Percentiles rank a stretch among this genome's conserved stretches.
Conservation (phyloP, 2,888 invertebrate species). For the Coleophora deauratella region DNA sequence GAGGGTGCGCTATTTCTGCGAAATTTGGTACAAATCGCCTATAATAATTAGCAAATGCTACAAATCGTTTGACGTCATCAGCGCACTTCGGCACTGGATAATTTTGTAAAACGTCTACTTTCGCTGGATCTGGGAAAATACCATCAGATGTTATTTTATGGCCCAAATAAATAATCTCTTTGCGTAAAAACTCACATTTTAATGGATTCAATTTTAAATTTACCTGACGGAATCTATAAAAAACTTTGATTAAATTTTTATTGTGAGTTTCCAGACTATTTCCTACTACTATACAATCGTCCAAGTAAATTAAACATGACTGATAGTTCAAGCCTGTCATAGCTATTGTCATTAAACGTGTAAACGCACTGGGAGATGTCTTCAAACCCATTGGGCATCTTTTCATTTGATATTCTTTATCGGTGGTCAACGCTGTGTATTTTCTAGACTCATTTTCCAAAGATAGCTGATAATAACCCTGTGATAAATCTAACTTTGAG, state of each 20-base stretch:
- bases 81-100: slow-evolving; percentile 13
- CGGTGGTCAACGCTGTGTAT: slow-evolving; percentile 14
- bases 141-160: slow-evolving; percentile 9
- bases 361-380: slow-evolving; percentile 12
- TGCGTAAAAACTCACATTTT: slow-evolving; percentile 9
- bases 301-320: slow-evolving; percentile 9
- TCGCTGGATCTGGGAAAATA: slow-evolving; percentile 10
- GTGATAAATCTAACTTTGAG: slow-evolving; percentile 12
- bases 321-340: slow-evolving; percentile 14
- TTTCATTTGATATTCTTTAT: slow-evolving; percentile 14
- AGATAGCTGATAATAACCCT: slow-evolving; percentile 11
- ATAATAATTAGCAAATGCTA: slow-evolving; percentile 8
- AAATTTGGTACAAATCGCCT: slow-evolving; percentile 4
- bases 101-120: slow-evolving; percentile 3
- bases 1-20: slow-evolving; percentile 2
- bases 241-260: slow-evolving; percentile 8
- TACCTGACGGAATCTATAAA: slow-evolving; percentile 2
- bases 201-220: slow-evolving; percentile 10
- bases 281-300: slow-evolving; percentile 9
- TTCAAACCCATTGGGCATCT: slow-evolving; percentile 16
- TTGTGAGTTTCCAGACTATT: slow-evolving; percentile 4
- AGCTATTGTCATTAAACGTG: slow-evolving; percentile 14
- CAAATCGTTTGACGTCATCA: slow-evolving; percentile 6
- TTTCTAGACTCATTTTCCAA: slow-evolving; percentile 10
- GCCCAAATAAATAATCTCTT: slow-evolving; percentile 10